phyloP scores from a whole-genome alignment of 2,797 vertebrate genomes.

The Oreonectes daqikongensis region DNA sequence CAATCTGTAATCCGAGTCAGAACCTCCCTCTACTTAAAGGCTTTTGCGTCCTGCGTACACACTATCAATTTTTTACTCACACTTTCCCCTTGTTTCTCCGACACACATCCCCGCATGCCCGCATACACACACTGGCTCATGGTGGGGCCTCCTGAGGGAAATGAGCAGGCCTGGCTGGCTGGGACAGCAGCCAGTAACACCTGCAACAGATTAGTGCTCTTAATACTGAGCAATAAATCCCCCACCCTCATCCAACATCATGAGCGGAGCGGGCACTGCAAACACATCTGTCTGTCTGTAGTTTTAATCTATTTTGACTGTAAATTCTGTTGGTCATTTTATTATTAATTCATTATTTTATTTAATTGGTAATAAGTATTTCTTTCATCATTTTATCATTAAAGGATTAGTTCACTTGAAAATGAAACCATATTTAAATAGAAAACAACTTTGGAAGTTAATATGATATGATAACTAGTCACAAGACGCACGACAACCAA shows the following conservation, averaged over 20 bases:
- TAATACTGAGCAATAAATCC: constrained; percentile 82
- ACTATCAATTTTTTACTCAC: constrained; percentile 15
- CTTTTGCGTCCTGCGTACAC: background rate
- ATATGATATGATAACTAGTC: too few species aligned
- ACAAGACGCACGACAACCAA: too few species aligned
- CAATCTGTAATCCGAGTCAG: constrained; percentile 9
- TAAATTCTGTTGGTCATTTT: background rate
- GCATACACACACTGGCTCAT: constrained; percentile 57
- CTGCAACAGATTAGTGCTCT: constrained; percentile 84
- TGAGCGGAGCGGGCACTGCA: constrained; percentile 52
- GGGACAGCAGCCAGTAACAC: constrained; percentile 80
- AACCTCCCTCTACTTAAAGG: constrained; percentile 2
- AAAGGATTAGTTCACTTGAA: too few species aligned
- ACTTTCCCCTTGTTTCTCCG: constrained; percentile 53
- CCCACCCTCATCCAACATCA: constrained; percentile 72
- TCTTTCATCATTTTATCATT: too few species aligned
- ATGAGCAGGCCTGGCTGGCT: constrained; percentile 63
- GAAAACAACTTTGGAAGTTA: too few species aligned
- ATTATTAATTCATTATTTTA: too few species aligned
- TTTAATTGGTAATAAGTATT: too few species aligned
- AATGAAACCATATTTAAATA: too few species aligned
- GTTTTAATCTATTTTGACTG: too few species aligned
- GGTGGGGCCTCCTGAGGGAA: constrained; percentile 70
- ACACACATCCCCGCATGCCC: constrained; percentile 57
- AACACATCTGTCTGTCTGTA: constrained; percentile 18